Evolutionary conservation across 1,140 invertebrate genomes (phyloP).

Genomic region (Bilobella aurantiaca): DNA sequence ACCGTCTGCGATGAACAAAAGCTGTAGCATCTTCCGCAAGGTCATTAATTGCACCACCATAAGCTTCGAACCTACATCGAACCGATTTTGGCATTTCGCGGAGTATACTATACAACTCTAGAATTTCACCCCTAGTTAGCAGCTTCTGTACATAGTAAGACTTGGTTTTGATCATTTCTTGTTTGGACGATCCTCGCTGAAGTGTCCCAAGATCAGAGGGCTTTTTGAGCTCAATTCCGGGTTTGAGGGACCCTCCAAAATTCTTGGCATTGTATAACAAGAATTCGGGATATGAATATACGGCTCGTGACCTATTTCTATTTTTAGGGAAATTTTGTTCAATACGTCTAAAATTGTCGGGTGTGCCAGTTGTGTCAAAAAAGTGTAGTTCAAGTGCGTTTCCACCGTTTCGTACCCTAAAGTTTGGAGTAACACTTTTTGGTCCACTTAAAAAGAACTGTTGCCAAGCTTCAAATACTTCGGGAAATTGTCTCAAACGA

Average conservation of each 20-base stretch:
- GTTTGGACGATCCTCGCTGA: background rate
- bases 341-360: background rate
- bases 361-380: background rate
- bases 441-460: background rate
- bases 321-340: background rate
- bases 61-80: background rate
- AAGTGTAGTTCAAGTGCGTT: background rate
- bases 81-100: background rate
- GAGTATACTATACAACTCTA: background rate
- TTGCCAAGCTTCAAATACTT: background rate
- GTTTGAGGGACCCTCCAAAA: background rate
- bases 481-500: background rate
- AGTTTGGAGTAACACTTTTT: background rate
- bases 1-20: background rate
- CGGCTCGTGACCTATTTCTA: background rate
- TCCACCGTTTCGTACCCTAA: background rate
- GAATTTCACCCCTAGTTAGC: background rate
- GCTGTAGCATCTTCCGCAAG: background rate
- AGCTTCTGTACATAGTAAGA: background rate
- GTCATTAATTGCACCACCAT: background rate
- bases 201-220: background rate
- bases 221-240: background rate
- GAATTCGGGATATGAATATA: background rate
- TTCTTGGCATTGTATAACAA: background rate
- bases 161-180: background rate